These are phyloP conservation scores for Pseudochaenichthys georgianus DNA, from an alignment of 2,797 vertebrate species.

Conservation along the genomic window DNA sequence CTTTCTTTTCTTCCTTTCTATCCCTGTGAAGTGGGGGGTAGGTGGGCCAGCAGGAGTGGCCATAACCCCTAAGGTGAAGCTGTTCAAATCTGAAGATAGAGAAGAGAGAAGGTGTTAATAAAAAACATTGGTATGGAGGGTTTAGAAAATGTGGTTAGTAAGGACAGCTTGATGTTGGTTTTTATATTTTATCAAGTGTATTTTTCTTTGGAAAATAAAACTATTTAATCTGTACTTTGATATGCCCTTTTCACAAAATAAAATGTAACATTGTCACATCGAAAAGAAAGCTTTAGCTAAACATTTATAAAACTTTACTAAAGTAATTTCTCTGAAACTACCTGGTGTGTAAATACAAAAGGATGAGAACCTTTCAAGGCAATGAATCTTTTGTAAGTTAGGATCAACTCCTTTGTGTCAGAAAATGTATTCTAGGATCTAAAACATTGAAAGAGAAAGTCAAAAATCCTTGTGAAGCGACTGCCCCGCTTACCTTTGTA, in stretches of 20 bases:
- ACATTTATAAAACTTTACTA: background rate
- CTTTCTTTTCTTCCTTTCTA: constrained; percentile 73
- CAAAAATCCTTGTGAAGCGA: constrained; percentile 32
- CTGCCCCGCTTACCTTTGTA: constrained; percentile 46
- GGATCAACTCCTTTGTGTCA: constrained; percentile 33
- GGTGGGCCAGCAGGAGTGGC: constrained; percentile 34
- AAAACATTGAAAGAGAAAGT: constrained; percentile 55
- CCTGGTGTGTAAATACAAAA: background rate
- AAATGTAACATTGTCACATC: background rate
- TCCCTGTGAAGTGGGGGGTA: constrained; percentile 42
- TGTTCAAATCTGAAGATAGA: constrained; percentile 22
- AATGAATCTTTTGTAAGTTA: constrained; percentile 13
- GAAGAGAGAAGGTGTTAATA: background rate
- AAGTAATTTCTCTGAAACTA: background rate
- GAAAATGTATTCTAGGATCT: constrained; percentile 37
- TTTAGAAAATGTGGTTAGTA: constrained; percentile 13
- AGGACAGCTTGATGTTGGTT: background rate
- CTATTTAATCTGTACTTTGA: background rate
- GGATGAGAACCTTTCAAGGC: constrained; percentile 4
- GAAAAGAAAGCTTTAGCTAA: constrained; percentile 13
- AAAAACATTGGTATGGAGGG: background rate
- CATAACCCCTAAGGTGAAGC: constrained; percentile 55
- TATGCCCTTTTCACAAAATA: background rate
- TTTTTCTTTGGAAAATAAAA: background rate
- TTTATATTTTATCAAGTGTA: background rate